These are phyloP conservation scores for Leiothrix lutea DNA, from an alignment of 2,113 vertebrate genomes.

Conservation along the genomic window DNA sequence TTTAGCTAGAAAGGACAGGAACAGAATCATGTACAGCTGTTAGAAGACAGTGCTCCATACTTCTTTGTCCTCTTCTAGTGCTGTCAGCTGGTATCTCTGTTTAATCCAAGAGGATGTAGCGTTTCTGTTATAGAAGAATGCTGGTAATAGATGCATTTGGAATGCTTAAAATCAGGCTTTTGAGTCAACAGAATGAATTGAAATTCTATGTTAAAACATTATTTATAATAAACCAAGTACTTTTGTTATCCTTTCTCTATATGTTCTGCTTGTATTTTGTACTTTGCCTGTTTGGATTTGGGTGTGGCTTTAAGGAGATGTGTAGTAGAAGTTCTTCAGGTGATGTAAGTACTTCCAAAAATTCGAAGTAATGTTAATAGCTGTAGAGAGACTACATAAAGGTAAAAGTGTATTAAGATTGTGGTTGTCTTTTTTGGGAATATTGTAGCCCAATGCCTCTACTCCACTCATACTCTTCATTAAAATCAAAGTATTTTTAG, in stretches of 20 bases:
- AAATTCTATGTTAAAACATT: background rate
- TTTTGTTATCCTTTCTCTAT: background rate
- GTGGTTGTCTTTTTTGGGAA: accelerated
- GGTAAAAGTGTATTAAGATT: background rate
- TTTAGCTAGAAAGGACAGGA: background rate
- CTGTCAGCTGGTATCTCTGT: background rate
- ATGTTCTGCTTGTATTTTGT: background rate
- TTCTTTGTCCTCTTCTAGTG: background rate
- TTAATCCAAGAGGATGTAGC: background rate
- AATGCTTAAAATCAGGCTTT: background rate
- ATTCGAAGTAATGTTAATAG: background rate
- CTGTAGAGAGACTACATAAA: background rate
- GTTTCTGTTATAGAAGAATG: background rate
- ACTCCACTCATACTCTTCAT: background rate
- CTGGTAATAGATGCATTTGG: background rate
- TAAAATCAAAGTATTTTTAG: background rate
- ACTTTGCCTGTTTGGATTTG: background rate
- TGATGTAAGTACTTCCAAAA: background rate
- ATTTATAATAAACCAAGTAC: background rate
- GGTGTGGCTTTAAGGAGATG: background rate
- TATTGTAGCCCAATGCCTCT: background rate
- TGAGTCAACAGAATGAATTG: background rate
- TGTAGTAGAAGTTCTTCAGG: background rate
- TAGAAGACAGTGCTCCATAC: background rate
- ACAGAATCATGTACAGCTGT: background rate